These are phyloP conservation scores for Petaurus breviceps DNA, from an alignment of 2,113 vertebrate genomes.

Conservation along the genomic window DNA sequence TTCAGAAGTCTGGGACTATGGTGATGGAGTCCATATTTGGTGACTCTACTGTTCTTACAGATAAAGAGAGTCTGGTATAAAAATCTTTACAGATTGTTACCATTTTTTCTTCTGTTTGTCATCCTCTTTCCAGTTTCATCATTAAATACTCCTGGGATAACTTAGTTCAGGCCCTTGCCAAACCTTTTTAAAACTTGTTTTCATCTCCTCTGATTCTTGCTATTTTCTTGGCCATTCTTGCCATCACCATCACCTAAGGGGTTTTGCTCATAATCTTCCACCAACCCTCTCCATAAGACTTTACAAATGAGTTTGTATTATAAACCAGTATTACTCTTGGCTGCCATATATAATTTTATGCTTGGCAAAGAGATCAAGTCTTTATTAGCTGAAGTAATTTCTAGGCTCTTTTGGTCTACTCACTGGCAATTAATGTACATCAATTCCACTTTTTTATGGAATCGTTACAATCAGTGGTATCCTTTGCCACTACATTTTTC, in stretches of 20 bases:
- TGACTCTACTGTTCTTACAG: background rate
- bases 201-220: background rate
- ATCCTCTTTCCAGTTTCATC: background rate
- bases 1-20: background rate
- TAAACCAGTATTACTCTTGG: background rate
- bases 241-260: no score
- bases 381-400: background rate
- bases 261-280: background rate
- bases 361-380: background rate
- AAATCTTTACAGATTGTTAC: background rate
- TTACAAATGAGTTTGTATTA: background rate
- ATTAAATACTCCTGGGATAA: background rate
- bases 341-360: background rate
- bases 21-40: background rate
- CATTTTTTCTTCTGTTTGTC: background rate
- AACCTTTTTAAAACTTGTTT: background rate
- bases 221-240: no score
- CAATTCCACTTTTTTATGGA: no score
- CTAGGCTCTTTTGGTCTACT: no score
- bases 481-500: no score
- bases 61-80: background rate
- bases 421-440: no score
- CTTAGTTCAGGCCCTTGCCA: background rate
- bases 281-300: background rate
- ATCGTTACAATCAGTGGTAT: no score